Percentiles rank a stretch among this genome's conserved stretches.
These are phyloP conservation scores for Aeoliscus strigatus DNA, from an alignment of 2,797 vertebrate species.

Conservation along the genomic window DNA sequence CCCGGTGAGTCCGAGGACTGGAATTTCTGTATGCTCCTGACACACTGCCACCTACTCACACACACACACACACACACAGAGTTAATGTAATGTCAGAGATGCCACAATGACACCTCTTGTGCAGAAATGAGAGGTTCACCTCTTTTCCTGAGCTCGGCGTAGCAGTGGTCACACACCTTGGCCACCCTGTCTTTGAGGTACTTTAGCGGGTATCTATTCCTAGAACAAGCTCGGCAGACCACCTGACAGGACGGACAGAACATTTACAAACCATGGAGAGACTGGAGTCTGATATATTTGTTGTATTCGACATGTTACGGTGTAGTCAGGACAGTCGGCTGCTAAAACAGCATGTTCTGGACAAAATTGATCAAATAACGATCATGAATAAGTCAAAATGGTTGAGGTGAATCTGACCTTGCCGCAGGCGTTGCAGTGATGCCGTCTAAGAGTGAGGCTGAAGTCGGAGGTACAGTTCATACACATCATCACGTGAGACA, in stretches of 20 bases:
- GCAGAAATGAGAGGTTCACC: slow-evolving; percentile 56
- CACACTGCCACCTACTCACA: slow-evolving; percentile 72
- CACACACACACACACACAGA: slow-evolving; percentile 4
- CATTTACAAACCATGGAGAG: not conserved
- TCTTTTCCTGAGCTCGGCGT: slow-evolving; percentile 86
- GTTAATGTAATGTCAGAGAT: not conserved
- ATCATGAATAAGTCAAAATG: too few species aligned
- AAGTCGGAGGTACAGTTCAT: slow-evolving; percentile 97
- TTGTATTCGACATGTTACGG: too few species aligned
- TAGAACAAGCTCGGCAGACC: slow-evolving; percentile 91
- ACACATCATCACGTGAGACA: slow-evolving; percentile 93
- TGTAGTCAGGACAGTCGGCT: too few species aligned
- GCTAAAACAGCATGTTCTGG: too few species aligned
- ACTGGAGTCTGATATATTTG: too few species aligned
- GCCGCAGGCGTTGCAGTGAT: slow-evolving; percentile 94
- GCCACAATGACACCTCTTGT: not conserved
- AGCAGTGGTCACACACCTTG: slow-evolving; percentile 96
- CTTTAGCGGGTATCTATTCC: slow-evolving; percentile 94
- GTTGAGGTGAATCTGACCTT: slow-evolving; percentile 82
- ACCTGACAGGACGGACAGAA: slow-evolving; percentile 71
- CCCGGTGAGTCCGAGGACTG: slow-evolving; percentile 79
- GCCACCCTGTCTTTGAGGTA: slow-evolving; percentile 93
- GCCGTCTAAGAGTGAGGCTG: slow-evolving; percentile 88
- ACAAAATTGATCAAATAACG: too few species aligned
- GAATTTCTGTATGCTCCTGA: slow-evolving; percentile 74